These are phyloP conservation scores for Dromaius novaehollandiae DNA, from an alignment of 2,113 vertebrate species.

Conservation along the genomic window DNA sequence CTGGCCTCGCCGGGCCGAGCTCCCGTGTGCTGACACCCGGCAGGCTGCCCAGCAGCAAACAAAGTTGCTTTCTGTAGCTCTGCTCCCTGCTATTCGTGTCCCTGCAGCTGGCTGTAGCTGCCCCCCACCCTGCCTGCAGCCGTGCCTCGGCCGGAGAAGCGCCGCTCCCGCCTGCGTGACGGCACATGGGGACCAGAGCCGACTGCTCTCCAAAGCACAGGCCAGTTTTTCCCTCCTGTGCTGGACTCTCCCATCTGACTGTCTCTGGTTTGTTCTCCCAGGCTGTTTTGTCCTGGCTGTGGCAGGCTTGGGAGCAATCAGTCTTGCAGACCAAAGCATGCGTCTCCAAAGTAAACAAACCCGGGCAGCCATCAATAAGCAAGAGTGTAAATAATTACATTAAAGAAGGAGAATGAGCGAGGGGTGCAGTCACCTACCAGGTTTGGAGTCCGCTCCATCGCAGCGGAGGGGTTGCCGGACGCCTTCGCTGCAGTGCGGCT, in stretches of 20 bases:
- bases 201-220: accelerated
- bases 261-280: background rate
- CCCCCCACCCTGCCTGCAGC: background rate
- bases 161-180: background rate
- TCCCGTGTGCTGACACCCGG: constrained; percentile 29
- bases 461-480: background rate
- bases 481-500: constrained; percentile 8
- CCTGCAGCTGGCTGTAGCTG: background rate
- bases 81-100: constrained; percentile 21
- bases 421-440: constrained; percentile 44
- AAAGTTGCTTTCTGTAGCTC: constrained; percentile 56
- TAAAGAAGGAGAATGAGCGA: background rate
- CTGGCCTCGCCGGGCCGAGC: background rate
- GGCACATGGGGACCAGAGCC: background rate
- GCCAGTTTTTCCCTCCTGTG: background rate
- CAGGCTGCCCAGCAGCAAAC: constrained; percentile 55
- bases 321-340: background rate
- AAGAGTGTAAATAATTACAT: background rate
- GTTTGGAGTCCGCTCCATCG: constrained; percentile 60
- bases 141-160: background rate
- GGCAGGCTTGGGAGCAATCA: background rate
- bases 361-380: background rate
- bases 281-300: background rate
- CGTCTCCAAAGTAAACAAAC: constrained; percentile 61
- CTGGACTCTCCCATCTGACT: accelerated